Conservation (phyloP, 2,113 vertebrate species). For the Perca schrenkii region DNA sequence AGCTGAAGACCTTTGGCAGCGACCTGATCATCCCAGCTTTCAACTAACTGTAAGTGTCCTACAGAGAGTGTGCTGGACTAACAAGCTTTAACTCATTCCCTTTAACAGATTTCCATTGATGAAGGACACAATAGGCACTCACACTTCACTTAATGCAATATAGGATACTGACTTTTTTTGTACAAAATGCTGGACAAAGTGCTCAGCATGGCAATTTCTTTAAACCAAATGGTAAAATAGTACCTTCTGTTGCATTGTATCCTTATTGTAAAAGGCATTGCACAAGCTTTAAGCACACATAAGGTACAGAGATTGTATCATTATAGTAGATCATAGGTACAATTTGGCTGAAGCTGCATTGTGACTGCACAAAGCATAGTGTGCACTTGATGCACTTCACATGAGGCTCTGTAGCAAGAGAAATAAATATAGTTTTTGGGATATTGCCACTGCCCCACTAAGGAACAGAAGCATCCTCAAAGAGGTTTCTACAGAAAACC, state of each 20-base stretch:
- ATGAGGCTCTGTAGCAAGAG: constrained; percentile 41
- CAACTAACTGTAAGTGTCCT: constrained; percentile 15
- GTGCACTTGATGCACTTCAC: constrained; percentile 54
- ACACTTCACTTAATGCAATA: constrained; percentile 22
- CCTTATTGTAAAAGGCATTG: background rate
- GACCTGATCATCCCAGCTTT: constrained; percentile 23
- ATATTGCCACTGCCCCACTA: constrained; percentile 23
- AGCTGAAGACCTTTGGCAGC: constrained; percentile 40
- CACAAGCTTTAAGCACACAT: constrained; percentile 21
- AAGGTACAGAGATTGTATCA: constrained; percentile 14
- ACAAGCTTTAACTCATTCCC: constrained; percentile 32
- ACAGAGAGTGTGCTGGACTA: constrained; percentile 22
- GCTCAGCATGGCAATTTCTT: background rate
- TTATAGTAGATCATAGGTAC: constrained; percentile 32
- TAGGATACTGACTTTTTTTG: background rate
- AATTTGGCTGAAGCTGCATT: constrained; percentile 55
- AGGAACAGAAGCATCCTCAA: constrained; percentile 29
- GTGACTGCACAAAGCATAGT: constrained; percentile 37
- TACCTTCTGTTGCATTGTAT: background rate
- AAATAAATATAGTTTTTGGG: constrained; percentile 42
- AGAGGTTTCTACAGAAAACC: constrained; percentile 35
- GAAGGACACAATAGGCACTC: constrained; percentile 23
- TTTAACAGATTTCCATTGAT: constrained; percentile 37
- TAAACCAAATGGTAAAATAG: background rate
- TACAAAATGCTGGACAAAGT: background rate